A percentile compares a stretch with the other conserved stretches of the same genome.
Evolutionary conservation across 2,113 vertebrate species (phyloP).

Genomic region (Clarias gariepinus): DNA sequence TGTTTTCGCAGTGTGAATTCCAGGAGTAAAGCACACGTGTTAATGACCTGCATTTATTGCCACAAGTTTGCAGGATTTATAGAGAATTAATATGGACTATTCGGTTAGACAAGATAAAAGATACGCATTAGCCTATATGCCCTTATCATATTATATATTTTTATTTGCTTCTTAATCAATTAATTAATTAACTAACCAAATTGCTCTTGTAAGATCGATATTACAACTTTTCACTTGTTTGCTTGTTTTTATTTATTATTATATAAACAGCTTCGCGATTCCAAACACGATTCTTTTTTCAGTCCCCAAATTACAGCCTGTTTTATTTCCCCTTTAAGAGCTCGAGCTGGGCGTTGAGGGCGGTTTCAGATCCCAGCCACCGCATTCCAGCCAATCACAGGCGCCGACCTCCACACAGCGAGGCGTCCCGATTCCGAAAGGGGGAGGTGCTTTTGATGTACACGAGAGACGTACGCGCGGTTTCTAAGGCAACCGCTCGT

Average conservation of each 20-base stretch:
- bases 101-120: not conserved
- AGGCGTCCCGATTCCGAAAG: slow-evolving; percentile 44
- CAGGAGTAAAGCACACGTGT: not conserved
- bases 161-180: not conserved
- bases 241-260: too few species aligned
- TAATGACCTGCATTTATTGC: not conserved
- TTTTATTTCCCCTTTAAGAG: slow-evolving; percentile 62
- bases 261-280: not conserved
- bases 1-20: not conserved
- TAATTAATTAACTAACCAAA: not conserved
- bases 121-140: not conserved
- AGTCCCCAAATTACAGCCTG: not conserved
- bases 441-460: slow-evolving; percentile 49
- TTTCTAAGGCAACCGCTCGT: slow-evolving; percentile 64
- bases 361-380: slow-evolving; percentile 54
- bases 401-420: slow-evolving; percentile 45
- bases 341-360: slow-evolving; percentile 38
- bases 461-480: slow-evolving; percentile 55
- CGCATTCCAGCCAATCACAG: slow-evolving; percentile 62
- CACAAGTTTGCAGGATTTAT: not conserved
- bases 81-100: not conserved
- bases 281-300: not conserved
- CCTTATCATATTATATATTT: not conserved
- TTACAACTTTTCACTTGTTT: not conserved
- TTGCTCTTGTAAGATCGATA: not conserved